Evolutionary conservation across 2,888 invertebrate genomes (phyloP).

Genomic region (Strigamia transsilvanica): DNA sequence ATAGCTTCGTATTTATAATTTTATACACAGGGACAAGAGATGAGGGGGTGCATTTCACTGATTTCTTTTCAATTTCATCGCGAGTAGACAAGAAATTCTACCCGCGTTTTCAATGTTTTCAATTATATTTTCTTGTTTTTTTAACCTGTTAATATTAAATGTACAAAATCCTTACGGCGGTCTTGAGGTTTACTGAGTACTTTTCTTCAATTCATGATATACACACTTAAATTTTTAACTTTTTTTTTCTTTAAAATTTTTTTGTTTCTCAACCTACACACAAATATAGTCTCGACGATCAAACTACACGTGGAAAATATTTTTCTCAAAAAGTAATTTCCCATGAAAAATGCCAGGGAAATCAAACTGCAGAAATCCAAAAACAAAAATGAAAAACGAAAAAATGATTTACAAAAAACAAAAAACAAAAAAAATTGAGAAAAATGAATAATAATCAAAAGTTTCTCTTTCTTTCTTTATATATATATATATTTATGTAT

Average conservation of each 20-base stretch:
- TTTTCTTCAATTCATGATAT: conserved; percentile 41
- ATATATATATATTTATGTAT: conserved; percentile 5
- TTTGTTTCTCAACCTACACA: too few species aligned
- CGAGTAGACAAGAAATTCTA: neutral
- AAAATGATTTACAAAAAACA: neutral
- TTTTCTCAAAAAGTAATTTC: neutral
- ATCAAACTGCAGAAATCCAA: neutral
- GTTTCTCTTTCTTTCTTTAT: neutral
- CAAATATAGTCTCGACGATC: too few species aligned
- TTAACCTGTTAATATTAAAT: conserved; percentile 49
- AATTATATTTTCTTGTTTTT: neutral
- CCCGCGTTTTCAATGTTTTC: too few species aligned
- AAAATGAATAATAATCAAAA: neutral
- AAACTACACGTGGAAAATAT: too few species aligned
- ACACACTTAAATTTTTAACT: conserved; percentile 1
- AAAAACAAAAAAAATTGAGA: neutral
- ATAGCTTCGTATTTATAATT: conserved; percentile 43
- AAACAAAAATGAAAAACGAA: neutral
- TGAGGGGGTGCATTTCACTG: neutral
- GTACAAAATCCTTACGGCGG: conserved; percentile 49
- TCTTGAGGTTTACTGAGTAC: conserved; percentile 27
- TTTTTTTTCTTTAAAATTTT: neutral
- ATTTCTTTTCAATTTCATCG: neutral
- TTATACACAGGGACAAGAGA: conserved; percentile 48
- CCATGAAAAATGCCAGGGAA: neutral